phyloP scores from a whole-genome alignment of 2,797 vertebrate genomes.

The Clarias fuscus region DNA sequence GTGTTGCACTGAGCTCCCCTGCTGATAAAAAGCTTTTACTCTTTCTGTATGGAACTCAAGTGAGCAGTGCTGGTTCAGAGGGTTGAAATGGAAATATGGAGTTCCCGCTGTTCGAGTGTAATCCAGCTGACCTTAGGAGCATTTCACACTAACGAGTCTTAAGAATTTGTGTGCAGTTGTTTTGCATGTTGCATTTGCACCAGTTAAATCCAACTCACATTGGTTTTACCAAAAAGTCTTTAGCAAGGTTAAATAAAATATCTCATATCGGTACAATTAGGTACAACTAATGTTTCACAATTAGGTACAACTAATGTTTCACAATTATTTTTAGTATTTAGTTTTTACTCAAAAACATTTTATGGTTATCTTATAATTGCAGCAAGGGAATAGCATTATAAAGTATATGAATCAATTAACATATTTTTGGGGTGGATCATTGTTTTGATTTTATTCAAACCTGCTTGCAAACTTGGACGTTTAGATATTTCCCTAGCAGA shows the following conservation, averaged over 20 bases:
- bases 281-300: not conserved
- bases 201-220: not conserved
- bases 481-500: not conserved
- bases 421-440: too few species aligned
- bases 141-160: conserved; percentile 28
- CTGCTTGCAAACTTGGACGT: not conserved
- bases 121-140: conserved; percentile 42
- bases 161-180: conserved; percentile 14
- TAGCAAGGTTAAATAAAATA: too few species aligned
- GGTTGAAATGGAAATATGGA: conserved; percentile 25
- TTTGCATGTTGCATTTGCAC: conserved; percentile 31
- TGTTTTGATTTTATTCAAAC: not conserved
- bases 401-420: not conserved
- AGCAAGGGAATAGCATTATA: not conserved
- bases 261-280: too few species aligned
- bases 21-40: conserved; percentile 49
- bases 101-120: conserved; percentile 34
- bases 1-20: conserved; percentile 30
- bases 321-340: not conserved
- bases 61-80: conserved; percentile 37
- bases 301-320: too few species aligned
- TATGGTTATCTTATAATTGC: not conserved
- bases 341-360: not conserved
- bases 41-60: conserved; percentile 28
- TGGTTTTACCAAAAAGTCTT: not conserved